Conservation (phyloP, 2,113 vertebrate species). For the Oncorhynchus tshawytscha region DNA sequence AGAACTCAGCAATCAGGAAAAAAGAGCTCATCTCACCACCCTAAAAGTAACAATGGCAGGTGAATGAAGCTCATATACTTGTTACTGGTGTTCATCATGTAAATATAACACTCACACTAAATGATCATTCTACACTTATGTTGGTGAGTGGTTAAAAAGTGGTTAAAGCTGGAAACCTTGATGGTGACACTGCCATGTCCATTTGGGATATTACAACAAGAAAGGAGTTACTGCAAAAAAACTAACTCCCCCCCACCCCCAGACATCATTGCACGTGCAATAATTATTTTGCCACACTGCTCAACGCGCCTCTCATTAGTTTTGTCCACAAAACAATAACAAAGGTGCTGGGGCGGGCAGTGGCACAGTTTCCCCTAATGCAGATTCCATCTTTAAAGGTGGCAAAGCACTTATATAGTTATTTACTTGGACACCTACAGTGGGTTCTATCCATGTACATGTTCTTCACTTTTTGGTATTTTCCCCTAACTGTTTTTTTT, state of each 20-base stretch:
- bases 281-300: too few relatives aligned
- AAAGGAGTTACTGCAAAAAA: too few relatives aligned
- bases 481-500: neutral
- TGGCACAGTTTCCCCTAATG: too few relatives aligned
- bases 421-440: conserved; percentile 18
- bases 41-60: conserved; percentile 26
- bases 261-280: neutral
- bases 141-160: conserved; percentile 27
- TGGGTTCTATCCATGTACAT: neutral
- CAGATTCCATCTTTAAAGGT: conserved; percentile 15
- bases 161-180: neutral
- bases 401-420: conserved; percentile 52
- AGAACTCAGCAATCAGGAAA: conserved; percentile 1
- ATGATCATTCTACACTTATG: conserved; percentile 5
- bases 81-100: conserved; percentile 20
- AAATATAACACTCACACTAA: conserved; percentile 13
- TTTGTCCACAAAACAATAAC: too few relatives aligned
- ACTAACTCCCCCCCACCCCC: too few relatives aligned
- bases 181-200: too few relatives aligned
- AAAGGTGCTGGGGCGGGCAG: too few relatives aligned
- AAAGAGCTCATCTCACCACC: conserved; percentile 13
- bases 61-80: conserved; percentile 41
- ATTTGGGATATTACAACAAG: too few relatives aligned
- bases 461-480: neutral
- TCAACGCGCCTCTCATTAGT: too few relatives aligned